Base-by-base conservation (phyloP, 2,888 invertebrate species). In the Idaea aversata region DNA sequence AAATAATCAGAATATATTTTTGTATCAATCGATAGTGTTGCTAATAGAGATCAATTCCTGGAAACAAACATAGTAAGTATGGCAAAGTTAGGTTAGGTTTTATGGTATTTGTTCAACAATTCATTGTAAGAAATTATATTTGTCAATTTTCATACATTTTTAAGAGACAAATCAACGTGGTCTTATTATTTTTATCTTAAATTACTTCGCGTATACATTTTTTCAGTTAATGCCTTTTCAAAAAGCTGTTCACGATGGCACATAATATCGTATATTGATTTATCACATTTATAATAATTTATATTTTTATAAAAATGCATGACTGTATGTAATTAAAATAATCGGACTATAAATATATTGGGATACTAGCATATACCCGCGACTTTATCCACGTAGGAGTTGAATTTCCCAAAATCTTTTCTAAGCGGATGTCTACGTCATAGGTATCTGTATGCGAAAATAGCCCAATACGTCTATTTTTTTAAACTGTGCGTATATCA, bases 271-370 rank as follows among this genome's bases (percentile, higher is more conserved):
- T 47, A 47, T 47, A 47, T 47, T 13, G 15, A 34, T 59, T 25
- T 34, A 59, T 59, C 34, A 25, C 25, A 65, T 69, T 67, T 69
- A 65, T 69, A 62, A 69, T 66, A 66, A 69, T 59, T 65, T 38
- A 62, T 62, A 62, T 66, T 25, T 67, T 69, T 60, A 16, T 59
- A 47, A 47, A 47, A 47, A 47, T 47, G 47, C 47, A 47, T 25
- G 25, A 25, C 25, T 62, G 38, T 61, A 25, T 61, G 6, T 59
- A 66, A 65, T 57, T n/a, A 58, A 64, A 64, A 25, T 25, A 25
- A 25, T 25, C 25, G 25, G 25, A 25, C 25, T 25, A 3, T 25
- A 25, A 25, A 25, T 25, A 62, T 59, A 63, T 36, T 66, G 66
- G 38, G 67, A 68, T 60, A 63, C 65, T 63, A 25, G 25, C 25